Evolutionary conservation across 2,113 vertebrate species (phyloP).

Genomic region (Grammomys dolichurus): DNA sequence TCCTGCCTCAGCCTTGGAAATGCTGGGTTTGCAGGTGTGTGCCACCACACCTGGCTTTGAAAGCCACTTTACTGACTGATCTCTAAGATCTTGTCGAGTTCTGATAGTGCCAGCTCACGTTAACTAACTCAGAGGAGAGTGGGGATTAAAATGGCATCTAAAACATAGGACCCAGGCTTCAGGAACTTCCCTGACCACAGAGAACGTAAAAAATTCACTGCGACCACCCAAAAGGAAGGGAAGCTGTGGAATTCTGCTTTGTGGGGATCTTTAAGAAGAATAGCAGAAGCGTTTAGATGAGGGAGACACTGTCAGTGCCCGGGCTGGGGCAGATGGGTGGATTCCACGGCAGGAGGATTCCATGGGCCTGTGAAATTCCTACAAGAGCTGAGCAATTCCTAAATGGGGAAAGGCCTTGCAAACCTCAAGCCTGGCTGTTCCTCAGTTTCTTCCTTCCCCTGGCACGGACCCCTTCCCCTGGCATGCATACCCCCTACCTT

Average conservation of each 20-base stretch:
- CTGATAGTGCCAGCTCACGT: background rate
- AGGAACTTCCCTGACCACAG: background rate
- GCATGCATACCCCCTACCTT: background rate
- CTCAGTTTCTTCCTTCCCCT: background rate
- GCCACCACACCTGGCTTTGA: background rate
- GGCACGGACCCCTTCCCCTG: too few species aligned
- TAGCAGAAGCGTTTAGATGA: background rate
- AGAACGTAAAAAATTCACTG: background rate
- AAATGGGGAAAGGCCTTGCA: slow-evolving; percentile 49
- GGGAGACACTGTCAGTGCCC: background rate
- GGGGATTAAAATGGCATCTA: background rate
- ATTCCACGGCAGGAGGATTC: background rate
- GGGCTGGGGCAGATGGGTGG: background rate
- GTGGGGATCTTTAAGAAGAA: background rate
- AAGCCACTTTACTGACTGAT: background rate
- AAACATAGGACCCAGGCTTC: background rate
- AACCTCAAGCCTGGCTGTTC: background rate
- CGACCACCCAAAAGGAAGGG: background rate
- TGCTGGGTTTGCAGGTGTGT: background rate
- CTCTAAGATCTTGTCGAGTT: background rate
- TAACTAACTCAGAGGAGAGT: background rate
- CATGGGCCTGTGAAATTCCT: slow-evolving; percentile 52
- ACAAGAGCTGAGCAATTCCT: slow-evolving; percentile 31
- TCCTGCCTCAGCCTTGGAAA: background rate
- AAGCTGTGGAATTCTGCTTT: background rate